Evolutionary conservation across 2,888 invertebrate genomes (phyloP).

Genomic region (Notodonta dromedarius): DNA sequence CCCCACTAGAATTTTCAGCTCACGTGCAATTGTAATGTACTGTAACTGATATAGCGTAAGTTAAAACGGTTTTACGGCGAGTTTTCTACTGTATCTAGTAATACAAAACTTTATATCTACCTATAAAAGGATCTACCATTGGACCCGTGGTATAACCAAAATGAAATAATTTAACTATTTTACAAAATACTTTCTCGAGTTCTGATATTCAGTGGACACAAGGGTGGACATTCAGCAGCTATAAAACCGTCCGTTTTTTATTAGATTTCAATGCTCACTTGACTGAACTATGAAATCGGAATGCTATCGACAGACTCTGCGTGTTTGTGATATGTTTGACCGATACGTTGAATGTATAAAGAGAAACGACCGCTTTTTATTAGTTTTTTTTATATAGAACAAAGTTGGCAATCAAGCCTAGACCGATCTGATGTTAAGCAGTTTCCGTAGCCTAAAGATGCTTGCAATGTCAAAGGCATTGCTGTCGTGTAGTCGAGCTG

Average conservation of each 20-base stretch:
- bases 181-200: not conserved
- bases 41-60: slow-evolving; percentile 55
- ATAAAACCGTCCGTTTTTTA: slow-evolving; percentile 22
- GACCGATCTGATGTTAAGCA: too few relatives aligned
- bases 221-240: slow-evolving; percentile 6
- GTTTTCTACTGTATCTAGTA: slow-evolving; percentile 34
- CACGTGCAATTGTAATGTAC: slow-evolving; percentile 63
- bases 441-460: too few relatives aligned
- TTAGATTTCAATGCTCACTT: slow-evolving; percentile 31
- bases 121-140: not conserved
- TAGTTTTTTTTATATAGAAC: too few relatives aligned
- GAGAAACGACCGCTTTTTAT: not conserved
- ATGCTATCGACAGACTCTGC: slow-evolving; percentile 19
- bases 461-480: too few relatives aligned
- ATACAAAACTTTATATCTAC: slow-evolving; percentile 17
- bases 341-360: slow-evolving; percentile 14
- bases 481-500: too few relatives aligned
- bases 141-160: not conserved
- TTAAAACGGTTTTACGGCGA: slow-evolving; percentile 47
- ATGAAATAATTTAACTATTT: not conserved
- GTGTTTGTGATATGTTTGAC: slow-evolving; percentile 30
- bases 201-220: not conserved
- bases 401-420: too few relatives aligned
- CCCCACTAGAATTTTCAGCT: slow-evolving; percentile 54
- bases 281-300: slow-evolving; percentile 28